Conservation (phyloP, 2,797 vertebrate species). For the Furcifer pardalis region DNA sequence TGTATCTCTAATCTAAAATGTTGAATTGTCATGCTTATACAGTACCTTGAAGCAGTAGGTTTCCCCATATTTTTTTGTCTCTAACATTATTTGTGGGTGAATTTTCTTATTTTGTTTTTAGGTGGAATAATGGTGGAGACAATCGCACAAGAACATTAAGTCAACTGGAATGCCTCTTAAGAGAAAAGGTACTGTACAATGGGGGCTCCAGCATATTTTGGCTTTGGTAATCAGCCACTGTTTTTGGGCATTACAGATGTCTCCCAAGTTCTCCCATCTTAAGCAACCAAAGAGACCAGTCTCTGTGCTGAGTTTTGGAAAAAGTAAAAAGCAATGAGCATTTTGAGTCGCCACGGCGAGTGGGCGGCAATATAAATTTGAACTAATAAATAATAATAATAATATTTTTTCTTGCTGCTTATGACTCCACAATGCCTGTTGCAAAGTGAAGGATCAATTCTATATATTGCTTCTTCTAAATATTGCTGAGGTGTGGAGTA, state of each 20-base stretch:
- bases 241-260: not conserved
- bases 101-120: slow-evolving; percentile 42
- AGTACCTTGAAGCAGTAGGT: not conserved
- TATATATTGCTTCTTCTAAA: not conserved
- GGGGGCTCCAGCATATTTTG: not conserved
- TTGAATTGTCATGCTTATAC: not conserved
- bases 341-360: no score
- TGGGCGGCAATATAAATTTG: no score
- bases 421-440: no score
- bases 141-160: slow-evolving; percentile 48
- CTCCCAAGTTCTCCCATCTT: not conserved
- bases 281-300: not conserved
- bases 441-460: not conserved
- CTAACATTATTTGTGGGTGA: not conserved
- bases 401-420: not conserved
- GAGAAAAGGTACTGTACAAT: slow-evolving; percentile 66
- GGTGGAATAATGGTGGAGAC: slow-evolving; percentile 38
- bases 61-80: not conserved
- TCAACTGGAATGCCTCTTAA: slow-evolving; percentile 72
- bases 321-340: no score
- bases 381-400: no score
- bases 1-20: not conserved
- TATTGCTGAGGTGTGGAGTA: no score
- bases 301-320: not conserved
- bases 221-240: not conserved